A percentile compares a stretch with the other conserved stretches of the same genome.
These are phyloP conservation scores for Coreoperca whiteheadi DNA, from an alignment of 2,113 vertebrate species.

Conservation along the genomic window DNA sequence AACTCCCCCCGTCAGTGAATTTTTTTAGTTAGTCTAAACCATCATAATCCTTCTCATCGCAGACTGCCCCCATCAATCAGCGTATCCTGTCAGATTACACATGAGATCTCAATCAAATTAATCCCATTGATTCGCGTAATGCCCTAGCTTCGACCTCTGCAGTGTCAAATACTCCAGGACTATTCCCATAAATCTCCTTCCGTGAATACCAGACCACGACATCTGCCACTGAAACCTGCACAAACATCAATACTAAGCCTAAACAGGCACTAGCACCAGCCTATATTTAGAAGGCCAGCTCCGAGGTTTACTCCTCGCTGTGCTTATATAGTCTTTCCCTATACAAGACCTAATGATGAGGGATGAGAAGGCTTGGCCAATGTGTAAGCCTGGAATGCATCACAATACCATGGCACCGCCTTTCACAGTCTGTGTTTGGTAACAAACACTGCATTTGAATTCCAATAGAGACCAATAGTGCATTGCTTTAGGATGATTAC, in stretches of 20 bases:
- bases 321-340: constrained; percentile 40
- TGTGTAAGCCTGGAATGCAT: constrained; percentile 72
- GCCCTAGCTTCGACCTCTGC: constrained; percentile 64
- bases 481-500: constrained; percentile 70
- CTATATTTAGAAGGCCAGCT: constrained; percentile 67
- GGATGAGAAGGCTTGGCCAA: constrained; percentile 47
- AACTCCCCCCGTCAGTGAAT: constrained; percentile 20
- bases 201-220: constrained; percentile 62
- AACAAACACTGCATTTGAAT: constrained; percentile 80
- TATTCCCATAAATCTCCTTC: constrained; percentile 74
- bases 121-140: constrained; percentile 76
- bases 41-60: constrained; percentile 73
- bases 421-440: constrained; percentile 72
- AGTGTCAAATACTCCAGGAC: constrained; percentile 62
- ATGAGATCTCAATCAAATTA: constrained; percentile 75
- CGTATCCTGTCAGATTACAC: constrained; percentile 73
- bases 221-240: constrained; percentile 79
- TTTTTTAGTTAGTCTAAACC: constrained; percentile 66
- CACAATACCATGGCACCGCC: constrained; percentile 76
- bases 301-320: constrained; percentile 45
- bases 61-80: constrained; percentile 60
- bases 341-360: constrained; percentile 56
- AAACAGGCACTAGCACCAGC: constrained; percentile 53
- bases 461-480: constrained; percentile 70
- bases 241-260: constrained; percentile 75